phyloP scores from a whole-genome alignment of 2,113 vertebrate species.

The Vidua chalybeata region DNA sequence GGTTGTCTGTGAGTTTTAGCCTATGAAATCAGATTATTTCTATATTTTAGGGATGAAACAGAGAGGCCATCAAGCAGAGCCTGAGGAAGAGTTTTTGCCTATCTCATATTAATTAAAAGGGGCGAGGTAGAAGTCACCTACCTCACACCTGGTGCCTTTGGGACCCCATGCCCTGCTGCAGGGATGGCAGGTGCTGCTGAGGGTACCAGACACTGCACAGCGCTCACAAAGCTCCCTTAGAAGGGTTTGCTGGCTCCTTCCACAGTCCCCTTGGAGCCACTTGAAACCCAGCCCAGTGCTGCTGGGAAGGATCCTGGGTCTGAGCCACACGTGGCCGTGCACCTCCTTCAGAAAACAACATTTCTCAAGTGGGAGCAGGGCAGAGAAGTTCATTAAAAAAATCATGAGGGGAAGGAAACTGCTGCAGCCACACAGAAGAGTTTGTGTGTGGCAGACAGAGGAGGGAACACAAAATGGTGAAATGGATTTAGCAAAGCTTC shows the following conservation, averaged over 20 bases:
- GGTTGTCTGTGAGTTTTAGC: background rate
- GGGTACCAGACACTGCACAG: background rate
- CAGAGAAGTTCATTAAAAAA: background rate
- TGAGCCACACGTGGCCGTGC: rapidly evolving
- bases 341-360: background rate
- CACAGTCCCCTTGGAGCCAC: background rate
- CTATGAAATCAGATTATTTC: background rate
- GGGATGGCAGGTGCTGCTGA: background rate
- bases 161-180: background rate
- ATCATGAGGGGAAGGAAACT: background rate
- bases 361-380: background rate
- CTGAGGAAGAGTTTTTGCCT: background rate
- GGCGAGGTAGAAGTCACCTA: background rate
- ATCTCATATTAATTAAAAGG: background rate
- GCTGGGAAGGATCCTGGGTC: background rate
- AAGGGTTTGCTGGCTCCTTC: background rate
- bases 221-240: background rate
- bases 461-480: background rate
- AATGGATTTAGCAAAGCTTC: background rate
- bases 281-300: background rate
- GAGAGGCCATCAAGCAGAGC: background rate
- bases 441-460: background rate
- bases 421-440: background rate
- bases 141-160: background rate
- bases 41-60: background rate